These are phyloP conservation scores for Xanthia togata DNA, from an alignment of 2,888 invertebrate species.

Conservation along the genomic window DNA sequence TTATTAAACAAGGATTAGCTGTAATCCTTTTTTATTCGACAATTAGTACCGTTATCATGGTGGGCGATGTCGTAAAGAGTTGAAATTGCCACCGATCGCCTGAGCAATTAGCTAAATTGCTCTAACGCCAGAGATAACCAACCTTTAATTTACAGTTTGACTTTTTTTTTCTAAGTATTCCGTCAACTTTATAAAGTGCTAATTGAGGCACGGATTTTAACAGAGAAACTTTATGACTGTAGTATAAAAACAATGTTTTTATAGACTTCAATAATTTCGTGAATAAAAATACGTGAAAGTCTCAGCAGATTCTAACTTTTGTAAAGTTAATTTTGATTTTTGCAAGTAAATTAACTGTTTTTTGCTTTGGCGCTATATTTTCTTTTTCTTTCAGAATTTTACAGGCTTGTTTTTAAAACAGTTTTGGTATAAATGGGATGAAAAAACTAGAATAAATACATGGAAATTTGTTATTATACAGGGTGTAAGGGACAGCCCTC, in stretches of 20 bases:
- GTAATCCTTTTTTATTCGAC: conserved; percentile 90
- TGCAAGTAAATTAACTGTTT: conserved; percentile 55
- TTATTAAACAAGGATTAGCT: conserved; percentile 89
- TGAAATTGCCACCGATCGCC: conserved; percentile 85
- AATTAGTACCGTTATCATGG: conserved; percentile 89
- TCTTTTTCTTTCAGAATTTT: conserved; percentile 32
- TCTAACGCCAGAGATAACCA: conserved; percentile 79
- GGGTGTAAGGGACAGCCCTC: no score
- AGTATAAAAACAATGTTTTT: conserved; percentile 40
- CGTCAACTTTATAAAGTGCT: conserved; percentile 76
- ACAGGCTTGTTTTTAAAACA: conserved; percentile 39
- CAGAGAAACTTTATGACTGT: conserved; percentile 50
- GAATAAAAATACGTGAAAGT: conserved; percentile 56
- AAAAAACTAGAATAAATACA: conserved; percentile 39
- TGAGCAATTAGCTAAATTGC: conserved; percentile 87
- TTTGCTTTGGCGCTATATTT: conserved; percentile 45
- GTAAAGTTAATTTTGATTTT: conserved; percentile 60
- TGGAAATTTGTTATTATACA: no score
- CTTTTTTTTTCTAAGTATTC: conserved; percentile 69
- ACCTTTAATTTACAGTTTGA: conserved; percentile 78
- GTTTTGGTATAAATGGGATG: conserved; percentile 41
- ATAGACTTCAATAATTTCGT: conserved; percentile 51
- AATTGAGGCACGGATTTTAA: conserved; percentile 69
- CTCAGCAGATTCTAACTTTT: conserved; percentile 55
- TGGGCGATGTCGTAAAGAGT: conserved; percentile 88